Evolutionary conservation across 2,113 vertebrate species (phyloP).

Genomic region (Odocoileus hemionus): DNA sequence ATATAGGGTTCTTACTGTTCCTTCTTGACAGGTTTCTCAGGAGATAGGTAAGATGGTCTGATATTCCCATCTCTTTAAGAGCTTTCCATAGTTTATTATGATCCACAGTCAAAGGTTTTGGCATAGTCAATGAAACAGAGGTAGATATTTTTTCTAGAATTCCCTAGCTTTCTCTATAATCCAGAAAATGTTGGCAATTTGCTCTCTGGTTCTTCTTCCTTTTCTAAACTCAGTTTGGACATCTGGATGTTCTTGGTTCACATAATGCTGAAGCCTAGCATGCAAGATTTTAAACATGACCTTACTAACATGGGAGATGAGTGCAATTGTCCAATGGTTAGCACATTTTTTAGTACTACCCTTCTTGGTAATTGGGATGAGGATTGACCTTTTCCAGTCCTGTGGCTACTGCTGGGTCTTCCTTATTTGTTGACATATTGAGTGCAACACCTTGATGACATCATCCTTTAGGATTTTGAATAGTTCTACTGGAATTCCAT

Average conservation of each 20-base stretch:
- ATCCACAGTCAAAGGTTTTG: neutral
- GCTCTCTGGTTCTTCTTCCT: neutral
- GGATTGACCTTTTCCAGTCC: neutral
- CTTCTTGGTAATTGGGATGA: neutral
- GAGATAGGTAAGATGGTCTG: neutral
- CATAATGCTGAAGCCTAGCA: neutral
- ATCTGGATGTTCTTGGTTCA: neutral
- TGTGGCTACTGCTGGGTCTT: neutral
- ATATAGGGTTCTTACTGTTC: neutral
- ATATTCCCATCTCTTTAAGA: neutral
- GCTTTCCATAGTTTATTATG: neutral
- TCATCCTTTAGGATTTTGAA: neutral
- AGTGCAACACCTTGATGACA: neutral
- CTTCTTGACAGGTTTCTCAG: neutral
- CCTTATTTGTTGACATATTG: neutral
- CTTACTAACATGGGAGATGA: neutral
- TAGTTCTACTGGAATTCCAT: neutral
- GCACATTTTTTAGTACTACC: neutral
- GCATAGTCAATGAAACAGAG: neutral
- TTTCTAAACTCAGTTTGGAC: neutral
- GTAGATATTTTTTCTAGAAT: neutral
- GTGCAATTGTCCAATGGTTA: neutral
- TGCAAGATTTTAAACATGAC: neutral
- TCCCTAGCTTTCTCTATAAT: neutral
- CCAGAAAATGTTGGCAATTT: neutral